Percentiles rank a stretch among this genome's conserved stretches.
phyloP scores from a whole-genome alignment of 2,797 vertebrate genomes.

The Pseudomugil gertrudae region DNA sequence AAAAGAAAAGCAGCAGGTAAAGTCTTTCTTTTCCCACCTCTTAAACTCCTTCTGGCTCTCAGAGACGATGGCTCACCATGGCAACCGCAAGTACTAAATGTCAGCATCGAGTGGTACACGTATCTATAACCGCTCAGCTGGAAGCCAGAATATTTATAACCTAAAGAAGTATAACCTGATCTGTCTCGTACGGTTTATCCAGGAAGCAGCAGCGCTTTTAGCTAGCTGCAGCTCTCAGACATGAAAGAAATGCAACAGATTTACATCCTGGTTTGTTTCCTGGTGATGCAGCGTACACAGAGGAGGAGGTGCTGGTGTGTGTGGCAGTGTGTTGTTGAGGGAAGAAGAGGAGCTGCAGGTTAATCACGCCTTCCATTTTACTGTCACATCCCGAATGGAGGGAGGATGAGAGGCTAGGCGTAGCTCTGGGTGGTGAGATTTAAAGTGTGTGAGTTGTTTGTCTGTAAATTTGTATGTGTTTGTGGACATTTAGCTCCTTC shows the following conservation, averaged over 20 bases:
- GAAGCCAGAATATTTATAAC: conserved; percentile 9
- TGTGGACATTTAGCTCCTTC: conserved; percentile 38
- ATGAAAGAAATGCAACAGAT: neutral
- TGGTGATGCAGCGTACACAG: conserved; percentile 1
- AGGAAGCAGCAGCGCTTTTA: neutral
- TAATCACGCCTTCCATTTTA: conserved; percentile 73
- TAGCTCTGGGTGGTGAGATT: conserved; percentile 64
- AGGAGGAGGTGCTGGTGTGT: conserved; percentile 25
- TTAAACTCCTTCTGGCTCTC: conserved; percentile 37
- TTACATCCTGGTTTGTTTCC: neutral
- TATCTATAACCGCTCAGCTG: conserved; percentile 4
- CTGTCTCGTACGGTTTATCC: conserved; percentile 3
- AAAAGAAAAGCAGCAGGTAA: conserved; percentile 31
- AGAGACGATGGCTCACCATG: conserved; percentile 54
- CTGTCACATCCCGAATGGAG: conserved; percentile 56
- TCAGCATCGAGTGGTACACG: conserved; percentile 38
- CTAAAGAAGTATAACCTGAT: conserved; percentile 23
- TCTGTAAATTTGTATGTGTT: conserved; percentile 10
- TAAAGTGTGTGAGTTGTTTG: conserved; percentile 18
- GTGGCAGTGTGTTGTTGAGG: conserved; percentile 40
- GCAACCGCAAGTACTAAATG: conserved; percentile 40
- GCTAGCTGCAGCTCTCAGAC: neutral
- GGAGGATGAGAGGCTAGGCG: conserved; percentile 27
- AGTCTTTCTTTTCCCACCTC: neutral
- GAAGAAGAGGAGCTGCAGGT: conserved; percentile 60